Conservation (phyloP, 2,113 vertebrate species). For the Mesoclemmys tuberculata region DNA sequence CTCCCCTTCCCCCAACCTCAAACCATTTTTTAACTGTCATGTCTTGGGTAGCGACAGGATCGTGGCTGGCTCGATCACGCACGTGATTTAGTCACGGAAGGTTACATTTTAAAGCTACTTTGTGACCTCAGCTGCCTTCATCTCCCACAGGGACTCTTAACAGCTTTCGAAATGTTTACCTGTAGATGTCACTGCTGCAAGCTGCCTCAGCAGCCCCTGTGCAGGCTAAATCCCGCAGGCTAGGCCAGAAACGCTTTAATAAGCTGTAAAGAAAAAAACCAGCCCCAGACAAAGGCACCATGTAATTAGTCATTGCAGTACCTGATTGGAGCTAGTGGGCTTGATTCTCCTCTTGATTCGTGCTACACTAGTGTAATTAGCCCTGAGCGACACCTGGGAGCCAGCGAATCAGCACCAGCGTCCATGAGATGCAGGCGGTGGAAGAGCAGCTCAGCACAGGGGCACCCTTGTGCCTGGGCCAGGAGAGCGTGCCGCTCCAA, state of each 20-base stretch:
- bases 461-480: background rate
- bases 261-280: background rate
- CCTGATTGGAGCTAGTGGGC: background rate
- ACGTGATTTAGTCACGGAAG: background rate
- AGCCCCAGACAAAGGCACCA: background rate
- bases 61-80: background rate
- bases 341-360: constrained; percentile 24
- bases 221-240: background rate
- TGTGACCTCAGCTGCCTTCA: background rate
- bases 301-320: constrained; percentile 14
- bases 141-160: background rate
- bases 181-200: background rate
- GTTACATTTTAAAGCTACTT: background rate
- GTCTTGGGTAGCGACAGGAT: background rate
- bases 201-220: background rate
- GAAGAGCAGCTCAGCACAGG: background rate
- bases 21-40: background rate
- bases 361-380: background rate
- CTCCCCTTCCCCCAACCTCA: background rate
- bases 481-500: background rate
- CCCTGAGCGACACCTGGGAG: background rate
- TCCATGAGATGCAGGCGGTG: background rate
- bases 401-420: no score
- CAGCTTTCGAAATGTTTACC: constrained; percentile 3
- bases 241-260: background rate